Base-by-base conservation (phyloP, 30 jellyfish, hydroid and myxozoan species). In the Hydractinia symbiolongicarpus region DNA sequence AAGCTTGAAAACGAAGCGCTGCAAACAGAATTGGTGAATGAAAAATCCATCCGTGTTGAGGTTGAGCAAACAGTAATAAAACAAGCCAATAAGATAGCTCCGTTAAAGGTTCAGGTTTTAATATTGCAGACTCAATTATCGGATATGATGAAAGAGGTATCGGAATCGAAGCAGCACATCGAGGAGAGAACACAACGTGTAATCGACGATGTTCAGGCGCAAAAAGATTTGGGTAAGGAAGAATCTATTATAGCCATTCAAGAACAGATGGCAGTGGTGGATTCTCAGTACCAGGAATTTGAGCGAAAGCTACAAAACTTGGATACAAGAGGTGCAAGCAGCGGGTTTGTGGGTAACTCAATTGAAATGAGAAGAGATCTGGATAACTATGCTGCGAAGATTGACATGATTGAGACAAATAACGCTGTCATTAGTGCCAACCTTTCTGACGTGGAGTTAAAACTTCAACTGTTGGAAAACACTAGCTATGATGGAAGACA, bases 401-500 rank as follows among this genome's bases (percentile, higher is more conserved):
- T 58, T 13, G 83, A 74, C 77, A 74, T 50, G 83, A 74, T 74
- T 5, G 83, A 74, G 72, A 51, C 66, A 5, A 51, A 21, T 5
- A 74, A 74, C 40, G 83, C 83, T 5, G 67, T 74, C 21, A 8
- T 74, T 5, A 58, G 83, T 5, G 83, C 62, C 30, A 77, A 66
- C 30, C 76, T 90, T 44, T 88, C 97, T 5, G 95, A 90, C 21
- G 17, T 90, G 76, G 90, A 90, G 20, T 61, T 86, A 84, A 82
- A 82, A 52, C 85, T 85, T 52, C 95, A 86, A 85, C 82, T 90
- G 56, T 76, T 85, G 50, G 96, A 91, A 58, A 66, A 90, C 8
- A 91, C 98, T 4, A 72, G 89, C 9, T 91, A 69, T 66, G 81
- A 86, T 76, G 98, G 98, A 5, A 76, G 44, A 9, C 72, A 79